Evolutionary conservation across 1,140 invertebrate species (phyloP).

Genomic region (Drepana arcuata): DNA sequence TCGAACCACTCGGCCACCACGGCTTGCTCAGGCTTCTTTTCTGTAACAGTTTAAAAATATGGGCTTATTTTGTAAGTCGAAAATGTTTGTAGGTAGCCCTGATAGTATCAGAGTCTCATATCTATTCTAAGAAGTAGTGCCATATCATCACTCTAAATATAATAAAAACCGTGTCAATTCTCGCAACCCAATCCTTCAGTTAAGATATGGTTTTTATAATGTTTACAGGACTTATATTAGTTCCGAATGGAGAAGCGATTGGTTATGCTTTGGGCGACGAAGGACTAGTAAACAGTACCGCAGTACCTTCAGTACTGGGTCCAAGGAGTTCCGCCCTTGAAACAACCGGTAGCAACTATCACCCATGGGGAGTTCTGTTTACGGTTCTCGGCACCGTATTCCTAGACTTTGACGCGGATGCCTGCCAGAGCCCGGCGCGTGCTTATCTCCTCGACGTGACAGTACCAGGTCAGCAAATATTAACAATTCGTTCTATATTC

Average conservation of each 20-base stretch:
- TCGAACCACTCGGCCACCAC: no score
- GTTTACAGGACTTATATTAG: conserved; percentile 84
- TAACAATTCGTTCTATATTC: conserved; percentile 4
- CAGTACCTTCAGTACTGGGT: conserved; percentile 40
- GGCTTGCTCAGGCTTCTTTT: no score
- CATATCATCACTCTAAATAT: no score
- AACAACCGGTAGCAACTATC: conserved; percentile 48
- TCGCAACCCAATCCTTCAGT: no score
- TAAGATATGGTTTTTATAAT: no score
- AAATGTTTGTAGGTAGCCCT: no score
- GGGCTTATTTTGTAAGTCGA: no score
- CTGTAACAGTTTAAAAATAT: no score
- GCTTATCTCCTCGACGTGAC: conserved; percentile 95
- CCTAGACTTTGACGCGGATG: conserved; percentile 96
- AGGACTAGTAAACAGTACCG: conserved; percentile 45
- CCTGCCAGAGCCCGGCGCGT: conserved; percentile 93
- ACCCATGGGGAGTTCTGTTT: conserved; percentile 92
- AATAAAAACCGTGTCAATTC: no score
- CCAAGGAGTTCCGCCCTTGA: conserved; percentile 55
- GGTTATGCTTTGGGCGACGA: conserved; percentile 86
- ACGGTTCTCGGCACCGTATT: conserved; percentile 94
- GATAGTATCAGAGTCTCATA: no score
- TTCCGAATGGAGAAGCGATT: conserved; percentile 91
- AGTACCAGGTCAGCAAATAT: conserved; percentile 77
- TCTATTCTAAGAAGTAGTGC: no score